Evolutionary conservation across 1,140 invertebrate genomes (phyloP).

Genomic region (Linepithema humile): DNA sequence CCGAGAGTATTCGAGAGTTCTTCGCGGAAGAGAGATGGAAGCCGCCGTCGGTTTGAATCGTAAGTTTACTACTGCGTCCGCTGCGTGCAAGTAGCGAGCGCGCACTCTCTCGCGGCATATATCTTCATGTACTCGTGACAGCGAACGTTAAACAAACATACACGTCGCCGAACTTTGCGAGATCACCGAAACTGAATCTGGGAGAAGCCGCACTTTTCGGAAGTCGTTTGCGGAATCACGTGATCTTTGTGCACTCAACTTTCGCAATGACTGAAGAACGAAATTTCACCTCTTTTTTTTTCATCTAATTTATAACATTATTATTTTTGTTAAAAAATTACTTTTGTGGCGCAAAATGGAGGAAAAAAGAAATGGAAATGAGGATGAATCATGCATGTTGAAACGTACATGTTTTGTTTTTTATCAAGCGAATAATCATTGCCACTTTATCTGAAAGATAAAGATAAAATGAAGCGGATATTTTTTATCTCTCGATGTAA

Average conservation of each 20-base stretch:
- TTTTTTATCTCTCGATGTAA: neutral
- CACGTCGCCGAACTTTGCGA: neutral
- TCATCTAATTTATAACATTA: neutral
- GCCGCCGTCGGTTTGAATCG: constrained; percentile 35
- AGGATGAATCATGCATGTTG: neutral
- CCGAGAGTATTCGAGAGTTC: constrained; percentile 5
- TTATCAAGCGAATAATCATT: neutral
- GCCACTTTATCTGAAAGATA: neutral
- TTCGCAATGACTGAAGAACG: neutral
- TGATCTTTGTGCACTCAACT: neutral
- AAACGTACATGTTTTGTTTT: neutral
- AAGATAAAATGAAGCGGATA: neutral
- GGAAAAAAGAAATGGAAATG: neutral
- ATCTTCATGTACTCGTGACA: neutral
- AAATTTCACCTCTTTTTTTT: neutral
- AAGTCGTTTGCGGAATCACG: neutral
- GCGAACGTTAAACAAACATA: neutral
- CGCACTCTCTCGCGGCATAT: neutral
- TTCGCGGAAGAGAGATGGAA: constrained; percentile 14
- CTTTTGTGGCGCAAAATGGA: neutral
- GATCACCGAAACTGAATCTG: neutral
- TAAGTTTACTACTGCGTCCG: constrained; percentile 40
- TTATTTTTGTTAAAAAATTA: neutral
- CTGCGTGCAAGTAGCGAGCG: neutral
- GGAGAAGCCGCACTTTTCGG: neutral